Conservation (phyloP, 2,888 invertebrate species). For the Polietes domitor region DNA sequence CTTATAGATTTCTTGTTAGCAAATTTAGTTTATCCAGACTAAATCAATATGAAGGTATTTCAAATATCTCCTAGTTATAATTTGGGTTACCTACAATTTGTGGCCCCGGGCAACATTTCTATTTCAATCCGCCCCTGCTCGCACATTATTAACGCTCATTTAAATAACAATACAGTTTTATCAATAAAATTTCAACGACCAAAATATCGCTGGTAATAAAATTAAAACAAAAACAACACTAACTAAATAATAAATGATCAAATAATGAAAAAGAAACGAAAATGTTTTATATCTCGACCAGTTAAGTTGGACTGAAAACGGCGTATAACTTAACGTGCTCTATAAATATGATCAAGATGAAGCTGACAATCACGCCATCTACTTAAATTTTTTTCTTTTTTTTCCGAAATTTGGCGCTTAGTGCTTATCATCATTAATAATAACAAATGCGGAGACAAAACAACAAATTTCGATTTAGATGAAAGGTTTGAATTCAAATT, state of each 20-base stretch:
- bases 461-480: neutral
- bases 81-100: too few species aligned
- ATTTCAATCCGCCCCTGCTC: neutral
- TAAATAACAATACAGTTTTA: constrained; percentile 8
- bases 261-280: neutral
- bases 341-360: constrained; percentile 47
- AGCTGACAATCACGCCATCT: neutral
- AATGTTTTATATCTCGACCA: constrained; percentile 17
- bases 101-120: too few species aligned
- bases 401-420: constrained; percentile 25
- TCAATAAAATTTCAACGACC: constrained; percentile 4
- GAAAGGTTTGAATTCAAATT: constrained; percentile 14
- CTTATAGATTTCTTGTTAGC: too few species aligned
- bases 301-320: constrained; percentile 21
- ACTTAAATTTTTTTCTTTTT: neutral
- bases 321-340: constrained; percentile 38
- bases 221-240: neutral
- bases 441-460: neutral
- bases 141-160: constrained; percentile 20
- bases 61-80: too few species aligned
- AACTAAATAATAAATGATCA: neutral
- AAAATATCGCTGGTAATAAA: neutral
- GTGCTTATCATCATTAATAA: constrained; percentile 33
- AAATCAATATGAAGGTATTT: too few species aligned
- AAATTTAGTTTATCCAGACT: too few species aligned